Conservation (phyloP, 1,140 invertebrate genomes). For the Maniola jurtina region DNA sequence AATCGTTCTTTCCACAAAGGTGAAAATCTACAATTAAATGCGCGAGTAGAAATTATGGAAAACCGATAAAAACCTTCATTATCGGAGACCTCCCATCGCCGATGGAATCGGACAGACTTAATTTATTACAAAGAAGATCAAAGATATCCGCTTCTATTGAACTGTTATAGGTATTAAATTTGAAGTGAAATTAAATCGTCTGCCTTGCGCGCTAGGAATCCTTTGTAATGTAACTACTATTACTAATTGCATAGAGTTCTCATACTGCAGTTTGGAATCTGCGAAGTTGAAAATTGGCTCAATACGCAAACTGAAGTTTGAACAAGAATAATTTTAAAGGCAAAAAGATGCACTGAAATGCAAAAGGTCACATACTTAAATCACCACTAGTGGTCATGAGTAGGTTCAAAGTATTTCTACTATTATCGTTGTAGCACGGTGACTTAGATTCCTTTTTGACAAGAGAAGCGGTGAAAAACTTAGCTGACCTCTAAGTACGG, state of each 20-base stretch:
- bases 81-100: conserved; percentile 20
- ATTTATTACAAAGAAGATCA: conserved; percentile 29
- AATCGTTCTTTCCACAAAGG: no score
- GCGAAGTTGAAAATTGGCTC: conserved; percentile 1
- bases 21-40: neutral
- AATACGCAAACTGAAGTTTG: neutral
- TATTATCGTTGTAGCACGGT: no score
- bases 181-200: conserved; percentile 17
- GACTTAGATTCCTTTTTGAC: neutral
- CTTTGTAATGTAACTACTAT: conserved; percentile 13
- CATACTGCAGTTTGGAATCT: neutral
- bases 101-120: conserved; percentile 24
- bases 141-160: conserved; percentile 21
- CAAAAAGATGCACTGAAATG: neutral
- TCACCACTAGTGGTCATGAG: no score
- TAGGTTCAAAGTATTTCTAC: no score
- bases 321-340: neutral
- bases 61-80: conserved; percentile 14
- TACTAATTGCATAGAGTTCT: conserved; percentile 6
- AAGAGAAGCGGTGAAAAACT: neutral
- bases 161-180: conserved; percentile 23
- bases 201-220: conserved; percentile 8
- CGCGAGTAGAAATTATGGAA: conserved; percentile 2
- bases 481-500: no score
- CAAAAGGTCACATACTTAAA: neutral